Evolutionary conservation across 2,888 invertebrate genomes (phyloP).

Genomic region (Drosophila pseudotalamancana): DNA sequence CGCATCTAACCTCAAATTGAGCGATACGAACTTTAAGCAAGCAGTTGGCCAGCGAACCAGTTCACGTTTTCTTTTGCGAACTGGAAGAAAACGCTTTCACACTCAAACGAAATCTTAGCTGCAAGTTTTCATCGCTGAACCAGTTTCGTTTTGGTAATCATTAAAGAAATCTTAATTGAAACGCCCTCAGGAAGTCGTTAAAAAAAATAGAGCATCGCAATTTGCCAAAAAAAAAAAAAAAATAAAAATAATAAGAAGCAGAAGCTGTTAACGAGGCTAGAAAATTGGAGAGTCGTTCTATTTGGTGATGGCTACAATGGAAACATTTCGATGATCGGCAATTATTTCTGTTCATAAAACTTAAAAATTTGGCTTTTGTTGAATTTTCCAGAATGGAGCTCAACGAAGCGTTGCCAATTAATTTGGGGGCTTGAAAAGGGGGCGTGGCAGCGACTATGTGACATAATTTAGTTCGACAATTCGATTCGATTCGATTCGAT

Average conservation of each 20-base stretch:
- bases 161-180: slow-evolving; percentile 43
- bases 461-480: slow-evolving; percentile 65
- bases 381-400: slow-evolving; percentile 16
- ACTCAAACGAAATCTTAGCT: slow-evolving; percentile 1
- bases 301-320: slow-evolving; percentile 26
- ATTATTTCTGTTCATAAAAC: slow-evolving; percentile 23
- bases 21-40: background rate
- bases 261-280: slow-evolving; percentile 18
- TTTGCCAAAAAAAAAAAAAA: slow-evolving; percentile 15
- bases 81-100: slow-evolving; percentile 29
- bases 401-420: slow-evolving; percentile 65
- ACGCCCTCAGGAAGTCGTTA: slow-evolving; percentile 46
- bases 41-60: too few relatives aligned
- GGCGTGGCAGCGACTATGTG: slow-evolving; percentile 40
- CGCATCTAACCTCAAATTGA: too few relatives aligned
- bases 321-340: slow-evolving; percentile 39
- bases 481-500: slow-evolving; percentile 30
- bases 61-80: background rate
- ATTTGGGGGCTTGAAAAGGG: slow-evolving; percentile 37
- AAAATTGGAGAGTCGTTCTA: slow-evolving; percentile 37
- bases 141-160: slow-evolving; percentile 43
- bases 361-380: slow-evolving; percentile 22
- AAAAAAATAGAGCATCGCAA: slow-evolving; percentile 31
- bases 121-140: slow-evolving; percentile 20
- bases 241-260: background rate